Evolutionary conservation across 37 sponge, comb jelly and placozoan genomes (phyloP).

Genomic region (Agelas oroides): DNA sequence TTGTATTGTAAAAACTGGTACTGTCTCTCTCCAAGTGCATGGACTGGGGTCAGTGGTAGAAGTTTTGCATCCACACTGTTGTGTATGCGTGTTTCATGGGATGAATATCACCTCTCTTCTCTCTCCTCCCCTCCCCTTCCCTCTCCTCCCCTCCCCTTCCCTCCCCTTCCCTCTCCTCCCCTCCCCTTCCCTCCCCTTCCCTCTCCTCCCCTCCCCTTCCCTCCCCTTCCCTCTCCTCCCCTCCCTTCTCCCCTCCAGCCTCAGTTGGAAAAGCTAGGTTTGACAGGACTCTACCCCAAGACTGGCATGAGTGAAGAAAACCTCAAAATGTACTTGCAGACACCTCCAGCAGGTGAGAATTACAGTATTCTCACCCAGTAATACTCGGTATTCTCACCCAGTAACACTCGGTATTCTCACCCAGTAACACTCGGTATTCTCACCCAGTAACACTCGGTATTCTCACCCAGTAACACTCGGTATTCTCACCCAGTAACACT

Average conservation of each 20-base stretch:
- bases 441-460: too few species aligned
- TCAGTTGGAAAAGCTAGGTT: conserved; percentile 31
- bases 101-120: not conserved
- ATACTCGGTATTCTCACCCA: too few species aligned
- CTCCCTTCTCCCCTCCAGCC: not conserved
- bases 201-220: not conserved
- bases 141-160: conserved; percentile 9
- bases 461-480: too few species aligned
- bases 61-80: too few species aligned
- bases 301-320: conserved; percentile 71
- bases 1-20: too few species aligned
- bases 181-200: not conserved
- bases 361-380: not conserved
- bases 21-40: too few species aligned
- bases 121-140: not conserved
- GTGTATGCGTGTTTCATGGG: too few species aligned
- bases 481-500: too few species aligned
- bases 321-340: conserved; percentile 70
- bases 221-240: not conserved
- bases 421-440: too few species aligned
- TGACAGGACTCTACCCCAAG: conserved; percentile 62
- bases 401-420: too few species aligned
- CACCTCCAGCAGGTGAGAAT: conserved; percentile 71
- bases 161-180: not conserved
- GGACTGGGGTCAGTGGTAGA: too few species aligned